Conservation (phyloP, 2,113 vertebrate species). For the Salvelinus sp. region DNA sequence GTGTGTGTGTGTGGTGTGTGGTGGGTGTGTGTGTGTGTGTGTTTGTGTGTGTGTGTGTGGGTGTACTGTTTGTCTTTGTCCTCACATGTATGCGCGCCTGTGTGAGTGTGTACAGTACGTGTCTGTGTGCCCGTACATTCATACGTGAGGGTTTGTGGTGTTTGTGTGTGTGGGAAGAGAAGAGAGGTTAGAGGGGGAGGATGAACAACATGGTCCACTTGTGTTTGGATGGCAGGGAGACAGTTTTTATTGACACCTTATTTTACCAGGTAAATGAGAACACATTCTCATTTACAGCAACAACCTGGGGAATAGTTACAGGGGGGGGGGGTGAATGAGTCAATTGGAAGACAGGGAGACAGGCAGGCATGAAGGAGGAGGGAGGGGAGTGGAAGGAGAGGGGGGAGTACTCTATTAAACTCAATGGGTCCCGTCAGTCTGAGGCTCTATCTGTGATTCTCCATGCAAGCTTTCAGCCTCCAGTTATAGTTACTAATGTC, state of each 20-base stretch:
- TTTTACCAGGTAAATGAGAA: too few relatives aligned
- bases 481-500: background rate
- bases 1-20: background rate
- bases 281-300: too few relatives aligned
- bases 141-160: background rate
- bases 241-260: too few relatives aligned
- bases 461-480: background rate
- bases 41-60: background rate
- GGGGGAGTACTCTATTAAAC: background rate
- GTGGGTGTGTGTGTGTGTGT: background rate
- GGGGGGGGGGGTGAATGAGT: too few relatives aligned
- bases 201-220: constrained; percentile 72
- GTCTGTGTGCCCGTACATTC: too few relatives aligned
- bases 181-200: constrained; percentile 78
- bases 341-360: too few relatives aligned
- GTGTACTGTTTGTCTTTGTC: constrained; percentile 38
- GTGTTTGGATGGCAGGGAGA: constrained; percentile 73
- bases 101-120: too few relatives aligned
- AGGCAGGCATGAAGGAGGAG: too few relatives aligned
- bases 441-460: background rate
- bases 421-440: background rate
- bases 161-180: constrained; percentile 49
- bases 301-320: too few relatives aligned
- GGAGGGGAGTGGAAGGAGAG: too few relatives aligned
- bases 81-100: background rate